These are phyloP conservation scores for Toxotes chatareus DNA, from an alignment of 2,113 vertebrate species.

Conservation along the genomic window DNA sequence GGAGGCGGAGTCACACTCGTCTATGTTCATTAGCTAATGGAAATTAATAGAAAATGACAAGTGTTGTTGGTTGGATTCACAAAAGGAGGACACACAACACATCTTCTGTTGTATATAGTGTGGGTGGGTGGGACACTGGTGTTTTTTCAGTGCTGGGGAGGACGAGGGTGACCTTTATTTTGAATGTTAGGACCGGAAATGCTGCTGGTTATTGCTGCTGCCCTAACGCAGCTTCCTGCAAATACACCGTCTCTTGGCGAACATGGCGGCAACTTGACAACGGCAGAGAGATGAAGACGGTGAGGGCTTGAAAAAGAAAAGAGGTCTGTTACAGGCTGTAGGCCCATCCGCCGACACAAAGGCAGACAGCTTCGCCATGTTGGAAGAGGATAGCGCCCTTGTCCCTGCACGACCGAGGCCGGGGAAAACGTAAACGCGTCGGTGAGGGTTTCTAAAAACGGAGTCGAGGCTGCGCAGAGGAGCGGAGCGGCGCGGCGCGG, in stretches of 20 bases:
- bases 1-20: no score
- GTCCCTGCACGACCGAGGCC: constrained; percentile 74
- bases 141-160: no score
- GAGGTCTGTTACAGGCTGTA: constrained; percentile 79
- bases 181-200: constrained; percentile 15
- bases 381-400: constrained; percentile 67
- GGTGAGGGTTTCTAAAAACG: constrained; percentile 80
- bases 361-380: constrained; percentile 80
- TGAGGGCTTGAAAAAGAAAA: constrained; percentile 85
- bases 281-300: constrained; percentile 91
- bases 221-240: constrained; percentile 84
- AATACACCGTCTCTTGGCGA: constrained; percentile 93
- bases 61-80: no score
- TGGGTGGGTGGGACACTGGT: no score
- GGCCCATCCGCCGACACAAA: constrained; percentile 86
- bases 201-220: fast-evolving
- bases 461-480: constrained; percentile 80
- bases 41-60: no score
- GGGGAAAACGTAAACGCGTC: constrained; percentile 75
- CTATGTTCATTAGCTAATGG: no score
- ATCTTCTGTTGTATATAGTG: no score
- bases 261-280: constrained; percentile 99
- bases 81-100: no score
- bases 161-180: constrained; percentile 43
- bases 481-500: constrained; percentile 66